Evolutionary conservation across 2,113 vertebrate genomes (phyloP).

Genomic region (Callorhinus ursinus): DNA sequence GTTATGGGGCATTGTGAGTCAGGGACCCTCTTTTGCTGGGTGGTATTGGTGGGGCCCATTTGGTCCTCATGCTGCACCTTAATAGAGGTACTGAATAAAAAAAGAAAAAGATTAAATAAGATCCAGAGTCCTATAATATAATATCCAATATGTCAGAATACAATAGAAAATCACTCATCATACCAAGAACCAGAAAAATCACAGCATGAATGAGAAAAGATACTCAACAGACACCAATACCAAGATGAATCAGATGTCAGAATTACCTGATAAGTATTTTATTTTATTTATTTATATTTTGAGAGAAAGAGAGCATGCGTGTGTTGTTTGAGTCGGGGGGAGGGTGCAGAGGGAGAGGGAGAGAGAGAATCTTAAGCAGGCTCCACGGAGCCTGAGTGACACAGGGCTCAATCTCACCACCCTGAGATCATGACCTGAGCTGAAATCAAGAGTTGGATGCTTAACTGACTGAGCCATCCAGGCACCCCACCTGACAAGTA

Average conservation of each 20-base stretch:
- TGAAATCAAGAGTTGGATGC: background rate
- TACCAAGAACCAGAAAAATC: background rate
- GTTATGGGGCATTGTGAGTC: background rate
- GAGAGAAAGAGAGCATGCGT: background rate
- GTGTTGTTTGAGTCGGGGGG: background rate
- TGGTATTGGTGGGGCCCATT: background rate
- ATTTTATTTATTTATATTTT: background rate
- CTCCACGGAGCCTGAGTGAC: background rate
- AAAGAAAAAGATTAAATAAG: background rate
- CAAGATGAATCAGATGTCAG: background rate
- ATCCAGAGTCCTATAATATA: background rate
- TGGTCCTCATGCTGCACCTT: background rate
- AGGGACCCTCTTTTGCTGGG: background rate
- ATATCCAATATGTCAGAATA: background rate
- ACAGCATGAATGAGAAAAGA: background rate
- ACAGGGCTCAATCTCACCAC: background rate
- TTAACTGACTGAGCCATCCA: background rate
- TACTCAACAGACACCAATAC: background rate
- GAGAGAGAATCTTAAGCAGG: background rate
- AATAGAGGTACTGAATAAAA: background rate
- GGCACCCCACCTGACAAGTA: background rate
- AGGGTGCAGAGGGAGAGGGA: background rate
- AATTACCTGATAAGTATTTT: background rate
- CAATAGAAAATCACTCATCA: background rate
- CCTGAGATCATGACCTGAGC: background rate